Evolutionary conservation across 2,113 vertebrate genomes (phyloP).

Genomic region (Centropristis striata): DNA sequence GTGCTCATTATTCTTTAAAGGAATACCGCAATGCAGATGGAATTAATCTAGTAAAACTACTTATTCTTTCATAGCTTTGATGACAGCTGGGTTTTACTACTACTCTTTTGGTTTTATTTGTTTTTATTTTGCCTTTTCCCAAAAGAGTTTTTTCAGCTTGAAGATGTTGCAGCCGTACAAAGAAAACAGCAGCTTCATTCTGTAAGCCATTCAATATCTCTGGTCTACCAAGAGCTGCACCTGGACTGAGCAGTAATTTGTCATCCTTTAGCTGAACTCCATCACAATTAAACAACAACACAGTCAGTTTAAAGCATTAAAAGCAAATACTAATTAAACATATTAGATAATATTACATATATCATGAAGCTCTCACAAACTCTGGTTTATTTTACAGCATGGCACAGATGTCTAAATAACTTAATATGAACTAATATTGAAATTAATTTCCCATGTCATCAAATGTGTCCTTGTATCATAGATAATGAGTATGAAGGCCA

Average conservation of each 20-base stretch:
- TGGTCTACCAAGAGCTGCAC: neutral
- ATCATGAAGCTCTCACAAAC: neutral
- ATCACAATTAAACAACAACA: neutral
- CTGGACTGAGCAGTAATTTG: slow-evolving; percentile 1
- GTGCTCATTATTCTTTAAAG: neutral
- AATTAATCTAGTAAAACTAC: neutral
- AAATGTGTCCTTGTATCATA: too few species aligned
- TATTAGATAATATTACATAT: neutral
- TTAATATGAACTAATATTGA: neutral
- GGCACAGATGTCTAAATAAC: neutral
- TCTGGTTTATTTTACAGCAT: neutral
- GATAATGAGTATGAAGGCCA: neutral
- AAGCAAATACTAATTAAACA: slow-evolving; percentile 9
- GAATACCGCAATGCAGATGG: neutral
- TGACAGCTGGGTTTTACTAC: slow-evolving; percentile 6
- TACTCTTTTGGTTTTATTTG: neutral
- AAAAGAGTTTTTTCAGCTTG: neutral
- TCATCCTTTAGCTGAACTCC: neutral
- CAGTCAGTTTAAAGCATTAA: neutral
- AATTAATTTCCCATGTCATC: neutral
- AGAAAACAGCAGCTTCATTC: neutral
- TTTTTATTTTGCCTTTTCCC: neutral
- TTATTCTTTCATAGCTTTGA: neutral
- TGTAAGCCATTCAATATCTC: neutral
- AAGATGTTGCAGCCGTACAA: neutral